Evolutionary conservation across 2,888 invertebrate genomes (phyloP).

Genomic region (Emmelina monodactyla): DNA sequence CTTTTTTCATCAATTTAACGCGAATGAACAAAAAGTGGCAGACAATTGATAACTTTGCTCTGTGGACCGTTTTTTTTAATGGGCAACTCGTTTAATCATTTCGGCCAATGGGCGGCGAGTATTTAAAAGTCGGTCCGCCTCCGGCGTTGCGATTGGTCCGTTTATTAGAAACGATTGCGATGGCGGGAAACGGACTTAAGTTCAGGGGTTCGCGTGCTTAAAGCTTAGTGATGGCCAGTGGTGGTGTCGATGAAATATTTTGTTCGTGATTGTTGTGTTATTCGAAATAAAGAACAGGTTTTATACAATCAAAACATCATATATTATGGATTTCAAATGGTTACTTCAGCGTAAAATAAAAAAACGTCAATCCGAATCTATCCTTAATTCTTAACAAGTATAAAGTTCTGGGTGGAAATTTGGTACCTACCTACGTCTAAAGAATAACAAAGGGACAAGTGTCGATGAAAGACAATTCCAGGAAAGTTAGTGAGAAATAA

Average conservation of each 20-base stretch:
- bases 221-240: conserved; percentile 33
- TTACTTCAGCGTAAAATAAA: too few relatives aligned
- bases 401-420: too few relatives aligned
- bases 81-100: conserved; percentile 57
- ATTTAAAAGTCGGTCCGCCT: conserved; percentile 38
- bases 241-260: conserved; percentile 11
- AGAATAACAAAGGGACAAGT: too few relatives aligned
- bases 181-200: conserved; percentile 61
- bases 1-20: conserved; percentile 64
- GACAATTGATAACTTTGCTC: conserved; percentile 59
- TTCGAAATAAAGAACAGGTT: too few relatives aligned
- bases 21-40: conserved; percentile 59
- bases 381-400: too few relatives aligned
- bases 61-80: conserved; percentile 30
- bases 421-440: too few relatives aligned
- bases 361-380: too few relatives aligned
- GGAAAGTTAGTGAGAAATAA: too few relatives aligned
- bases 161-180: conserved; percentile 47
- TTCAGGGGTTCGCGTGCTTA: conserved; percentile 60
- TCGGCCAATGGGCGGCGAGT: conserved; percentile 38
- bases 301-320: too few relatives aligned
- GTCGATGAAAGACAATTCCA: too few relatives aligned
- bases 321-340: too few relatives aligned
- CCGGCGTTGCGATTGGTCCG: conserved; percentile 41
- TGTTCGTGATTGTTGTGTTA: too few relatives aligned